These are phyloP conservation scores for Melanotaenia parkinsoni DNA, from an alignment of 2,797 vertebrate species.

Conservation along the genomic window DNA sequence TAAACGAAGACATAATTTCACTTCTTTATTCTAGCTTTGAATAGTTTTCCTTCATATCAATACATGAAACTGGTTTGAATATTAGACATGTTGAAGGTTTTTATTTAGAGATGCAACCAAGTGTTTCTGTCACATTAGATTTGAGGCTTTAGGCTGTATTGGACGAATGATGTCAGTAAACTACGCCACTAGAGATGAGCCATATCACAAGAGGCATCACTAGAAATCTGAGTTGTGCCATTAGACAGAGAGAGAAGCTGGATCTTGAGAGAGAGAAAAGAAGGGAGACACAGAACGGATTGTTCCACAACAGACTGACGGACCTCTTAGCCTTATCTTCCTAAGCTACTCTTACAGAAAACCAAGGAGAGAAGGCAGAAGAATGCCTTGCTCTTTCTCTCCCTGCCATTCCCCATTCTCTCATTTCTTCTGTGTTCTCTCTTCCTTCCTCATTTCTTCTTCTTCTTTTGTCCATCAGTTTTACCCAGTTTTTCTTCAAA, in stretches of 20 bases:
- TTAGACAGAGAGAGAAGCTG: slow-evolving; percentile 80
- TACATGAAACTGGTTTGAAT: slow-evolving; percentile 65
- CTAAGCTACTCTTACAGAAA: slow-evolving; percentile 87
- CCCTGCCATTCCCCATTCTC: slow-evolving; percentile 79
- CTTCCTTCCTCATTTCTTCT: slow-evolving; percentile 73
- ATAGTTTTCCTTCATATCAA: slow-evolving; percentile 64
- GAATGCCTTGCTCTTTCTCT: slow-evolving; percentile 77
- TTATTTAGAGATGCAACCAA: slow-evolving; percentile 48
- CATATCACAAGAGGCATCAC: slow-evolving; percentile 82
- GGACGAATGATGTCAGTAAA: slow-evolving; percentile 77
- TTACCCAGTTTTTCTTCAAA: slow-evolving; percentile 62
- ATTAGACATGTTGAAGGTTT: slow-evolving; percentile 51
- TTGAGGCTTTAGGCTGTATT: slow-evolving; percentile 53
- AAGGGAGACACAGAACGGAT: slow-evolving; percentile 83
- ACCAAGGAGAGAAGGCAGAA: slow-evolving; percentile 81
- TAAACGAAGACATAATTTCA: slow-evolving; percentile 72
- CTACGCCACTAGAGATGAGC: slow-evolving; percentile 78
- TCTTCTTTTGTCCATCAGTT: slow-evolving; percentile 72
- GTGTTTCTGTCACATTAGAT: slow-evolving; percentile 41
- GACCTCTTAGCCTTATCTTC: slow-evolving; percentile 89
- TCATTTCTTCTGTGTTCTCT: slow-evolving; percentile 82
- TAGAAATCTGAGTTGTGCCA: slow-evolving; percentile 86
- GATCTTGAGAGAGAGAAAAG: slow-evolving; percentile 68
- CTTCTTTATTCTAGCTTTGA: slow-evolving; percentile 68
- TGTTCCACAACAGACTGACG: slow-evolving; percentile 86